A percentile compares a stretch with the other conserved stretches of the same genome.
Conservation (phyloP, 2,888 invertebrate species). For the Ornithoptera alexandrae region DNA sequence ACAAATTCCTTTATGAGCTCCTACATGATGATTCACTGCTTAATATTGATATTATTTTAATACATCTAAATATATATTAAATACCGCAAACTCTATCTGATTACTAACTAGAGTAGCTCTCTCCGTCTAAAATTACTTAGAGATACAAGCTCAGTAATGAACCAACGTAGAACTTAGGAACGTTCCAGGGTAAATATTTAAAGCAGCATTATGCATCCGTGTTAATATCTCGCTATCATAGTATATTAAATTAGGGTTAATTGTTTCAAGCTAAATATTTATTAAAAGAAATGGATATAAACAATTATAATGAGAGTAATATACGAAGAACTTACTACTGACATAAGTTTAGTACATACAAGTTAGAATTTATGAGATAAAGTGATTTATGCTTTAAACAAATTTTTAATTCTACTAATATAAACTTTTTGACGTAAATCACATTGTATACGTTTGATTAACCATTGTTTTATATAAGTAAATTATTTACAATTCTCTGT, state of each 20-base stretch:
- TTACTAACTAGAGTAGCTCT: constrained; percentile 10
- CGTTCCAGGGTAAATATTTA: neutral
- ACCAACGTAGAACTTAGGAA: constrained; percentile 10
- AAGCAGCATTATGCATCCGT: neutral
- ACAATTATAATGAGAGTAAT: neutral
- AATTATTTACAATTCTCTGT: neutral
- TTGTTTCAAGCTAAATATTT: neutral
- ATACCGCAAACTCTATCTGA: neutral
- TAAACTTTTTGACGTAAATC: too few species aligned
- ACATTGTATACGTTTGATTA: too few species aligned
- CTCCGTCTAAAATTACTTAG: constrained; percentile 14
- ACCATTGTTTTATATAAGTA: too few species aligned
- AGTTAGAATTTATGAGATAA: too few species aligned
- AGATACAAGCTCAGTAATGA: constrained; percentile 11
- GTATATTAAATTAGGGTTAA: neutral
- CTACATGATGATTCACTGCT: neutral
- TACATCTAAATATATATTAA: neutral
- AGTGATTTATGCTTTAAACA: too few species aligned
- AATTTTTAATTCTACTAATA: too few species aligned
- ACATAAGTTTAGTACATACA: too few species aligned
- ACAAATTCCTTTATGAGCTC: neutral
- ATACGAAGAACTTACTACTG: too few species aligned
- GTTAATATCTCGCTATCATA: neutral
- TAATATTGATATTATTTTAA: neutral
- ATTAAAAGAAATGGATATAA: neutral